Evolutionary conservation across 2,888 invertebrate species (phyloP).

Genomic region (Yponomeuta plumbellus): DNA sequence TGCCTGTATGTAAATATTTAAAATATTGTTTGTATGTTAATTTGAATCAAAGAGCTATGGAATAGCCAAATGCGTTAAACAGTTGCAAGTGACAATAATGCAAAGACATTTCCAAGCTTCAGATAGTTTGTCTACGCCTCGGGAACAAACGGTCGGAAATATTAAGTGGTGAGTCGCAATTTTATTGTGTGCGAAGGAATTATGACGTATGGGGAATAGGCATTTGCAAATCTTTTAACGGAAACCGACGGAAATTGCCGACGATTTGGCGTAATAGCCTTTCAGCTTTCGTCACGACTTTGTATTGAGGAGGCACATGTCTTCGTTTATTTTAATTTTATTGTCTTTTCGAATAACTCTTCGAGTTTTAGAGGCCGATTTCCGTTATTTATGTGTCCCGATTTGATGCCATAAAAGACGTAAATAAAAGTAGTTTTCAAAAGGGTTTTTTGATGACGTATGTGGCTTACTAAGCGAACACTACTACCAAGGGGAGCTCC

Average conservation of each 20-base stretch:
- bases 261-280: slow-evolving; percentile 68
- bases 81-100: neutral
- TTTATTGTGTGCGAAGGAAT: slow-evolving; percentile 72
- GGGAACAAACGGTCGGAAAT: slow-evolving; percentile 49
- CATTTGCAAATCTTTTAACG: slow-evolving; percentile 72
- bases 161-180: slow-evolving; percentile 67
- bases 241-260: slow-evolving; percentile 66
- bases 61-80: neutral
- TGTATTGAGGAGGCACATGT: slow-evolving; percentile 36
- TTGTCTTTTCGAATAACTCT: slow-evolving; percentile 23
- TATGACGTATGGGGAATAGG: slow-evolving; percentile 72
- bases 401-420: neutral
- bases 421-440: neutral
- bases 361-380: slow-evolving; percentile 3
- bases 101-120: neutral
- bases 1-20: too few species aligned
- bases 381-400: slow-evolving; percentile 7
- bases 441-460: neutral
- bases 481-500: neutral
- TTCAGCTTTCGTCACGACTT: slow-evolving; percentile 39
- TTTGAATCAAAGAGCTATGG: too few species aligned
- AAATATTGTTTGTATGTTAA: too few species aligned
- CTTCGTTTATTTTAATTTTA: slow-evolving; percentile 25
- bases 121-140: slow-evolving; percentile 14
- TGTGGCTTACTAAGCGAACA: neutral